Percentiles rank a stretch among this genome's conserved stretches.
These are phyloP conservation scores for Triplophysa siluroides DNA, from an alignment of 2,113 vertebrate genomes.

Conservation along the genomic window DNA sequence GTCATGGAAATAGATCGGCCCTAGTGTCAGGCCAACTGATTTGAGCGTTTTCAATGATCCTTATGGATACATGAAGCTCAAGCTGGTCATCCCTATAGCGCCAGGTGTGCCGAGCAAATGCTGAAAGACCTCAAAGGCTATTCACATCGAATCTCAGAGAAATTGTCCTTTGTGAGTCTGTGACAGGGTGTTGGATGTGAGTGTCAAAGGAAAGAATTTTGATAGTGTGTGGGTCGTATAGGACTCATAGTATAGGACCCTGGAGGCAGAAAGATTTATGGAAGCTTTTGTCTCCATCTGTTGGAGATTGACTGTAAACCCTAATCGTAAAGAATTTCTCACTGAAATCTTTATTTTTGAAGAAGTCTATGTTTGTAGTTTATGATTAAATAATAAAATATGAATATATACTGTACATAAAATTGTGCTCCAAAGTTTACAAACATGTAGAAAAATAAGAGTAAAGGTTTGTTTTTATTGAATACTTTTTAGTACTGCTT, in stretches of 20 bases:
- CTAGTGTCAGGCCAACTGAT: slow-evolving; percentile 43
- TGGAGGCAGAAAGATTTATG: slow-evolving; percentile 27
- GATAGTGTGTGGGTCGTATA: slow-evolving; percentile 20
- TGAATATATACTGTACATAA: not conserved
- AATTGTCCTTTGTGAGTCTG: slow-evolving; percentile 43
- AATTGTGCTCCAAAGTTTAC: too few relatives aligned
- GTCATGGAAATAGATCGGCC: slow-evolving; percentile 50
- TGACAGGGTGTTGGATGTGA: slow-evolving; percentile 26
- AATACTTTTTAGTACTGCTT: too few relatives aligned
- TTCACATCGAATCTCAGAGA: slow-evolving; percentile 63
- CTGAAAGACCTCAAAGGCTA: slow-evolving; percentile 66
- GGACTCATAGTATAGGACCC: slow-evolving; percentile 9
- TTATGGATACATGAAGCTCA: slow-evolving; percentile 55
- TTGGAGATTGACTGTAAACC: slow-evolving; percentile 49
- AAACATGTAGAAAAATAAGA: too few relatives aligned
- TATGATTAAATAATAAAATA: not conserved
- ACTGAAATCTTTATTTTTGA: too few relatives aligned
- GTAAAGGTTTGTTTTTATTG: too few relatives aligned
- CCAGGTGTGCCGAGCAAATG: slow-evolving; percentile 57
- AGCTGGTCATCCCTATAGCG: slow-evolving; percentile 49
- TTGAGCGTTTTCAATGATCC: slow-evolving; percentile 55
- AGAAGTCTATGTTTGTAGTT: not conserved
- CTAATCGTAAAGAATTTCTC: not conserved
- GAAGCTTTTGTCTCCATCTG: slow-evolving; percentile 67
- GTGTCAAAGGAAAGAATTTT: slow-evolving; percentile 28